These are phyloP conservation scores for Quiscalus mexicanus DNA, from an alignment of 2,113 vertebrate species.

Conservation along the genomic window DNA sequence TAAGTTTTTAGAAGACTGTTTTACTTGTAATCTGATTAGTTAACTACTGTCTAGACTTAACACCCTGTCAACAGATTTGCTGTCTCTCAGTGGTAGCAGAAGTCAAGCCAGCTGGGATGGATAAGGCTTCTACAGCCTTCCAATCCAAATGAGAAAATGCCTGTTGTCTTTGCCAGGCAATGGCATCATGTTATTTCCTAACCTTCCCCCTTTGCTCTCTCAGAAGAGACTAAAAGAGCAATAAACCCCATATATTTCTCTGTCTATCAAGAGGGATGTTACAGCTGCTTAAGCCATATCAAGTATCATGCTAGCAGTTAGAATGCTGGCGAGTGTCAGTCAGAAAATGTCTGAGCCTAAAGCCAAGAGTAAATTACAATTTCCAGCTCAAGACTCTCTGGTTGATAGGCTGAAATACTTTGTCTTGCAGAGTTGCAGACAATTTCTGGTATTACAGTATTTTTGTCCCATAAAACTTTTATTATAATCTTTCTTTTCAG, in stretches of 20 bases:
- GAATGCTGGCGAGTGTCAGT: background rate
- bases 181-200: background rate
- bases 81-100: background rate
- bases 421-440: background rate
- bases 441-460: background rate
- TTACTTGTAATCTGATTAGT: background rate
- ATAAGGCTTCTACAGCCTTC: background rate
- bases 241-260: background rate
- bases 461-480: background rate
- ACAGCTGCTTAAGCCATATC: background rate
- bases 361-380: background rate
- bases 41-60: background rate
- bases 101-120: background rate
- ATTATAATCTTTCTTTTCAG: background rate
- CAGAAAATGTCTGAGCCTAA: background rate
- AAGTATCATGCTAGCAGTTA: background rate
- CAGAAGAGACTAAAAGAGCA: background rate
- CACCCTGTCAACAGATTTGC: background rate
- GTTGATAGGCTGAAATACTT: background rate
- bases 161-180: background rate
- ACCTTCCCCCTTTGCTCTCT: accelerated
- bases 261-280: background rate
- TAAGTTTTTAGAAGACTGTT: background rate
- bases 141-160: background rate
- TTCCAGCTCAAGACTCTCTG: background rate